Evolutionary conservation across 2,797 vertebrate species (phyloP).

Genomic region (Lepus townsendii): DNA sequence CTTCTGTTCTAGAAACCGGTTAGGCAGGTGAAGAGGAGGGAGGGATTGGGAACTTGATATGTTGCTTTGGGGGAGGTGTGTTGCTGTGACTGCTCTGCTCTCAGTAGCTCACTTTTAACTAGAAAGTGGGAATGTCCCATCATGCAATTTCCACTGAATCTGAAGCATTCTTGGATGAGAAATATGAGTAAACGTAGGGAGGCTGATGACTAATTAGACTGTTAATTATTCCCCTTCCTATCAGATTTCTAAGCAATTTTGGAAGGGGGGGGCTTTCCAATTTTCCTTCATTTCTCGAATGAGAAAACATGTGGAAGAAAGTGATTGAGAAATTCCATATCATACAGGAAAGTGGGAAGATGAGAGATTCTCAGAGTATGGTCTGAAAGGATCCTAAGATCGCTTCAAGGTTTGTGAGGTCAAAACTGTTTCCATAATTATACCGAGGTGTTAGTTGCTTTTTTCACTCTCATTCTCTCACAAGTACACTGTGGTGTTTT

Average conservation of each 20-base stretch:
- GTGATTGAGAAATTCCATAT: not conserved
- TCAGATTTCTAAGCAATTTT: slow-evolving; percentile 38
- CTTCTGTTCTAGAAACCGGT: slow-evolving; percentile 20
- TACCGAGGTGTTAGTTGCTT: not conserved
- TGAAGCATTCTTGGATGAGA: not conserved
- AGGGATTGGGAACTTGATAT: not conserved
- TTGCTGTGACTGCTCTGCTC: not conserved
- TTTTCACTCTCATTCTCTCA: not conserved
- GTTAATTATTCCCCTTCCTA: slow-evolving; percentile 33
- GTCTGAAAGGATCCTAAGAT: not conserved
- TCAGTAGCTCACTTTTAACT: slow-evolving; percentile 21
- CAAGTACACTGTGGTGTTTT: not conserved
- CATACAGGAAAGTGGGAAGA: not conserved
- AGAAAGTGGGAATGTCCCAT: not conserved
- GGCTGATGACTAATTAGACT: not conserved
- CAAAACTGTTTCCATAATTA: slow-evolving; percentile 23
- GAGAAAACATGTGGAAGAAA: not conserved
- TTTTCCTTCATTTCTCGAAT: slow-evolving; percentile 13
- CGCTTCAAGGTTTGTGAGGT: not conserved
- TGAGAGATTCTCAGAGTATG: not conserved
- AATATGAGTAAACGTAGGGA: slow-evolving; percentile 24
- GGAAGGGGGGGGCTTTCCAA: not conserved
- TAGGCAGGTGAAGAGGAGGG: not conserved
- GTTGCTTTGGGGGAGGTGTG: not conserved
- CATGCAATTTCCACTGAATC: not conserved